Percentiles rank a stretch among this genome's conserved stretches.
These are phyloP conservation scores for Caerostris extrusa DNA, from an alignment of 1,140 invertebrate genomes.

Conservation along the genomic window DNA sequence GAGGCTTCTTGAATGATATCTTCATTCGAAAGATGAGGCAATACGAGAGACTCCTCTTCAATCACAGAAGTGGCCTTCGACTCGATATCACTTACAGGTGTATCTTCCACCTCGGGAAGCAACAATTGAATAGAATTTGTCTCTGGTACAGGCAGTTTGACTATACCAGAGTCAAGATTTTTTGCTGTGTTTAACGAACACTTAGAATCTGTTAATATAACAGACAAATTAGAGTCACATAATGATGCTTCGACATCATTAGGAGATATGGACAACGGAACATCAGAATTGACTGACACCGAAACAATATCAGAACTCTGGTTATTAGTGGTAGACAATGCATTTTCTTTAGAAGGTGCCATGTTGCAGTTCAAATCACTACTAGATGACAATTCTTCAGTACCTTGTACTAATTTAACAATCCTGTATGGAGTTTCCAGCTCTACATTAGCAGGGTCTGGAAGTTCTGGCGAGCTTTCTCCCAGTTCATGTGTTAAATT, in stretches of 20 bases:
- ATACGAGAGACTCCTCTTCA: background rate
- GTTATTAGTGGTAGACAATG: background rate
- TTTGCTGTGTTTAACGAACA: background rate
- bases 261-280: background rate
- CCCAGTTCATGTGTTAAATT: background rate
- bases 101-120: background rate
- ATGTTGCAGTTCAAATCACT: background rate
- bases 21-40: background rate
- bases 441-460: constrained; percentile 45
- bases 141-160: background rate
- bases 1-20: background rate
- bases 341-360: background rate
- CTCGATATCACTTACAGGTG: background rate
- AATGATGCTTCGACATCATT: background rate
- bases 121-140: background rate
- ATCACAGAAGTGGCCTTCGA: background rate
- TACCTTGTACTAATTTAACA: background rate
- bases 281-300: background rate
- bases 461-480: constrained; percentile 2
- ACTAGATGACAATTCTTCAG: background rate
- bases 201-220: constrained; percentile 31
- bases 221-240: background rate
- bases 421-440: constrained; percentile 27
- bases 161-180: background rate
- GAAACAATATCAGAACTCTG: background rate